Evolutionary conservation across 2,888 invertebrate species (phyloP).

Genomic region (Muschampia plurimacula): DNA sequence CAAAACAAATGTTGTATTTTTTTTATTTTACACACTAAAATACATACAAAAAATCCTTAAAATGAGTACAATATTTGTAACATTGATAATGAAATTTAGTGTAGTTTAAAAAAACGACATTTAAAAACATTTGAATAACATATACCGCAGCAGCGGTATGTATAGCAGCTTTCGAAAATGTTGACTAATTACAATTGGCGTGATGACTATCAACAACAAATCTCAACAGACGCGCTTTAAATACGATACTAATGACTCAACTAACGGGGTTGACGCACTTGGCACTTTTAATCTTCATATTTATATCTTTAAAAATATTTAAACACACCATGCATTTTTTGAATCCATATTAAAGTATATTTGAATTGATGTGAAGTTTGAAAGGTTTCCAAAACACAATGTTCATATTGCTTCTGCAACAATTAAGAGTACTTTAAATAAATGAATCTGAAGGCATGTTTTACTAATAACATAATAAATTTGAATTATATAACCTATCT

Average conservation of each 20-base stretch:
- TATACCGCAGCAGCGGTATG: too few species aligned
- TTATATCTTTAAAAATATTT: not conserved
- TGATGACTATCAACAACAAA: constrained; percentile 16
- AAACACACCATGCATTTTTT: not conserved
- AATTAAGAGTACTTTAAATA: too few species aligned
- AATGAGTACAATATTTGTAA: too few species aligned
- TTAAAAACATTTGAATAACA: not conserved
- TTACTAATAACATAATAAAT: too few species aligned
- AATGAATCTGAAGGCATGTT: too few species aligned
- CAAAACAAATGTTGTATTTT: too few species aligned
- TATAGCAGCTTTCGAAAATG: not conserved
- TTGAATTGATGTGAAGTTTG: not conserved
- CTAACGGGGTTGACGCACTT: constrained; percentile 25
- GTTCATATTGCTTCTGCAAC: too few species aligned
- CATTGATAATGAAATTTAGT: not conserved
- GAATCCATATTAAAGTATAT: not conserved
- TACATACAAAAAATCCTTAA: too few species aligned
- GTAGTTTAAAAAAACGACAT: too few species aligned
- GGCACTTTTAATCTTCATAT: constrained; percentile 22
- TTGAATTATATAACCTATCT: too few species aligned
- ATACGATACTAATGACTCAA: constrained; percentile 22
- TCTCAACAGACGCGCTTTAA: constrained; percentile 14
- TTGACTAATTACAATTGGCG: constrained; percentile 24
- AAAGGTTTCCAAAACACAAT: not conserved
- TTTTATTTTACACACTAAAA: too few species aligned